Base-by-base conservation (phyloP, 1,140 invertebrate genomes). In the Calosoma granatense region DNA sequence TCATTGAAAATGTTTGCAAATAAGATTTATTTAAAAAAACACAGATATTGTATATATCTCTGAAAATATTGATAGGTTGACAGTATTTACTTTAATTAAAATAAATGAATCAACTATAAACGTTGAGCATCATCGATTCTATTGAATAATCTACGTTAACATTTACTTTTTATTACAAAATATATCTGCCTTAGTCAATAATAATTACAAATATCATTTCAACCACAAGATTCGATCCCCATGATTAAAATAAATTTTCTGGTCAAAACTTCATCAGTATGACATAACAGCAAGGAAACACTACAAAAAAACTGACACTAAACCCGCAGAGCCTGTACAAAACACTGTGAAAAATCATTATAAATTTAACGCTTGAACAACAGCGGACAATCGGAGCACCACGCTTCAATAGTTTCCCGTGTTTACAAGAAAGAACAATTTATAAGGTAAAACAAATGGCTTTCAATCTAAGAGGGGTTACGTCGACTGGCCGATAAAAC, bases 281-380 rank as follows among this genome's bases (percentile, higher is more conserved):
- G 26, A 36, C 26, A 36, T 36, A 36, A 36, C 26, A 36, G n/a
- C n/a, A 36, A 36, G 26, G 26, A 36, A 36, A 36, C 26, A 36
- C 26, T 36, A 36, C 26, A 36, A 36, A 36, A 36, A 36, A 36
- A 36, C 26, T 6, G n/a, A 36, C 26, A 36, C 26, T n/a, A 36
- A 36, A 36, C n/a, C 26, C n/a, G n/a, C 26, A 36, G 26, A 36
- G n/a, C 26, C 26, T 36, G 26, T 9, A n/a, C 26, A 36, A 47
- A 11, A 47, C 9, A 47, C 3, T 11, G 41, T 17, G 41, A 6
- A 47, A 47, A 47, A 11, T 47, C 6, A 6, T 17, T 9, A 47
- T 12, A 47, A 47, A 17, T 47, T 47, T 47, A 47, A 47, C 41
- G 41, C 6, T 47, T 47, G 41, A 17, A 47, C 41, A 47, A 17